A percentile compares a stretch with the other conserved stretches of the same genome.
phyloP scores from a whole-genome alignment of 2,888 invertebrate species.

The Melipona beecheii region DNA sequence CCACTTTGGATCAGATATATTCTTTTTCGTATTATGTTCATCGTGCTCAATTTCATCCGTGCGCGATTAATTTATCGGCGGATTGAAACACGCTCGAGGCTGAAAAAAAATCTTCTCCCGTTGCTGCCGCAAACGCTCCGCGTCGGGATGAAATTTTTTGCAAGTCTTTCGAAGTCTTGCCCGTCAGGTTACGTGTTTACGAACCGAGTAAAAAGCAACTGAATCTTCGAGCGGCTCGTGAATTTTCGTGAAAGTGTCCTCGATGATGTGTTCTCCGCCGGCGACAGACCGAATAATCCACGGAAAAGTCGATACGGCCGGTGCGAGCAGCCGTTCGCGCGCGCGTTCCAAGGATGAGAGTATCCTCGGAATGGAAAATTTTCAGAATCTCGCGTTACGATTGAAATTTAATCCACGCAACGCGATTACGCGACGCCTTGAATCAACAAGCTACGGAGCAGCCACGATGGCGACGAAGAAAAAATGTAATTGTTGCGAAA shows the following conservation, averaged over 20 bases:
- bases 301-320: slow-evolving; percentile 47
- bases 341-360: background rate
- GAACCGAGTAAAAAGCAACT: rapidly evolving
- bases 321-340: background rate
- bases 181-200: background rate
- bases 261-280: background rate
- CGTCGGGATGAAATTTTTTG: background rate
- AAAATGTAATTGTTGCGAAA: background rate
- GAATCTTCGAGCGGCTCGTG: background rate
- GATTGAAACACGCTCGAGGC: too few relatives aligned
- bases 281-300: background rate
- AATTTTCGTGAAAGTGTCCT: background rate
- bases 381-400: background rate
- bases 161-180: background rate
- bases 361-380: slow-evolving; percentile 50
- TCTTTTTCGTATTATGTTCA: too few relatives aligned
- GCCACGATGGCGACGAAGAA: background rate
- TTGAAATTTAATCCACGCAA: slow-evolving; percentile 23
- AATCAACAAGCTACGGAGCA: background rate
- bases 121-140: too few relatives aligned
- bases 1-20: too few relatives aligned
- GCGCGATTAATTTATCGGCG: too few relatives aligned
- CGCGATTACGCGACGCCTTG: slow-evolving; percentile 20
- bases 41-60: too few relatives aligned
- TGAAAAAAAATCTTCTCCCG: background rate